These are phyloP conservation scores for Alfaro cultratus DNA, from an alignment of 2,797 vertebrate genomes.

Conservation along the genomic window DNA sequence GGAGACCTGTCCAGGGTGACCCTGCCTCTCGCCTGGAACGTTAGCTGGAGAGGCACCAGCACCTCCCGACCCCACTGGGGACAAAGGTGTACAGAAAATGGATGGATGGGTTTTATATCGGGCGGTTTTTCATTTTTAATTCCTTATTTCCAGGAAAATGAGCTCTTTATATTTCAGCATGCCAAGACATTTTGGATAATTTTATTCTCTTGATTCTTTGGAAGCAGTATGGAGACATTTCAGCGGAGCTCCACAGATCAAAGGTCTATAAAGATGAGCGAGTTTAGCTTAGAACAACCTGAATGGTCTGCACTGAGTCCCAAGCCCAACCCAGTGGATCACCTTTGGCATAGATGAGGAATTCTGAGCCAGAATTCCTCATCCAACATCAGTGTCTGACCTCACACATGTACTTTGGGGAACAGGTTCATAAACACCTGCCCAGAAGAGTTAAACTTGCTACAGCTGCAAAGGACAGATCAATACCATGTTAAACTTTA, in stretches of 20 bases:
- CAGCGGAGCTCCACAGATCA: neutral
- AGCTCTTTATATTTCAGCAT: neutral
- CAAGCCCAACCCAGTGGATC: neutral
- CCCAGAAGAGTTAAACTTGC: neutral
- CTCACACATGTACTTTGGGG: neutral
- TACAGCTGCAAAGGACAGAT: neutral
- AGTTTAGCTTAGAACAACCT: neutral
- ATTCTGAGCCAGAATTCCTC: neutral
- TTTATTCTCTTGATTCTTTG: neutral
- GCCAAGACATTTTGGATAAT: neutral
- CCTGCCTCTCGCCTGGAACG: no score
- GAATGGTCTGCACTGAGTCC: neutral
- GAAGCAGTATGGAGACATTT: neutral
- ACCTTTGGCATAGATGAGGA: neutral
- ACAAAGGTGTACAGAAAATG: no score
- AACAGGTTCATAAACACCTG: neutral
- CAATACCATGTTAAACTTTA: neutral
- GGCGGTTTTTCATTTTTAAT: neutral
- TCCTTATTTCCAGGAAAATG: neutral
- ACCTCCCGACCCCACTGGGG: no score
- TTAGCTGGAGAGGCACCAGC: no score
- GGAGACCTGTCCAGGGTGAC: no score
- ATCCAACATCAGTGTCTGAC: conserved; percentile 1
- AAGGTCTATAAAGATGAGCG: neutral
- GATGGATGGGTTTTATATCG: neutral